Base-by-base conservation (phyloP, 64 coral and sea anemone genomes). In the Exaiptasia diaphana region DNA sequence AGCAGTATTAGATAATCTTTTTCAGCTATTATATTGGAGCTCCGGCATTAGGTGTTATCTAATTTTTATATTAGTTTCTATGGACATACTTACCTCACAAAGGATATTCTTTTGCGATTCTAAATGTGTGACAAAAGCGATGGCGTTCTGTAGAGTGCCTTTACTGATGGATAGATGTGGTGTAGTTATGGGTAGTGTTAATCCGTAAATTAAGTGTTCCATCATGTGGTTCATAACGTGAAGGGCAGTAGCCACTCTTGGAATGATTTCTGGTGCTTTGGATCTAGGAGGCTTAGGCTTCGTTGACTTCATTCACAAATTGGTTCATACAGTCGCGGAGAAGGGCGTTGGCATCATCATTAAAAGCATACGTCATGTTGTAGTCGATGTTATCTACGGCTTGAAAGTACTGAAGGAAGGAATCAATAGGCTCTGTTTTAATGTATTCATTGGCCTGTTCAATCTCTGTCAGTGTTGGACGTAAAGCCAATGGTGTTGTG, bases 241-340 rank as follows among this genome's bases (percentile, higher is more conserved):
- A 54, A 54, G 50, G 24, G 50, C 24, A 4, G 50, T 54, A 20
- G 50, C 50, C 17, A 54, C 50, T 22, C 50, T 54, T 14, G 50
- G 50, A 54, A 54, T 54, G 24, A 76, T 26, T 6, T 76, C 73
- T 21, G 73, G 73, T 35, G 53, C 53, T 55, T 76, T 76, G 22
- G 73, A 76, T 35, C 54, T 76, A 4, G 73, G 73, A 52, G 45
- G 48, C 3, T 38, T 31, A 53, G 73, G 73, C 73, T 77, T 77
- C 20, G 33, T 76, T 76, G 0, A 55, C 73, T 32, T 76, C 28
- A 10, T 33, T 54, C 0, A 77, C 74, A 77, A 77, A 77, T 0
- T 59, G 50, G 39, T 59, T 38, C 0, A 77, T 53, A 36, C 38
- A 23, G 33, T 77, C 9, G 18, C 74, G n/a, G 11, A 77, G 74